Conservation (phyloP, 2,888 invertebrate genomes). For the Mongoloraphidia duomilia region DNA sequence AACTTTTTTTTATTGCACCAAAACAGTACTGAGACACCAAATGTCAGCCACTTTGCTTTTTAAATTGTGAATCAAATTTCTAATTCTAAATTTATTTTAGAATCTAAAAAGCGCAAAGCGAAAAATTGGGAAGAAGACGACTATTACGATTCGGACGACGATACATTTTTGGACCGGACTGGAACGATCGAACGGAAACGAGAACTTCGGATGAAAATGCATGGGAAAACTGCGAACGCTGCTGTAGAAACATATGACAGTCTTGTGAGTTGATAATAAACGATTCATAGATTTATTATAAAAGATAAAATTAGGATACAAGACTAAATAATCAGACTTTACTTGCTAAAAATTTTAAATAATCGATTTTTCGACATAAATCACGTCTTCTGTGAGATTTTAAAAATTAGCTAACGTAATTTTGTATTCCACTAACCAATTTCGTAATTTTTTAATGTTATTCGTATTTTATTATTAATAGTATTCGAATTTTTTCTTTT, state of each 20-base stretch:
- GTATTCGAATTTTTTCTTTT: too few species aligned
- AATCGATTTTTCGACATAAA: too few species aligned
- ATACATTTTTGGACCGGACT: constrained; percentile 88
- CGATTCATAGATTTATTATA: neutral
- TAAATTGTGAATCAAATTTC: too few species aligned
- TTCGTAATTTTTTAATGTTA: too few species aligned
- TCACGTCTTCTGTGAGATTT: too few species aligned
- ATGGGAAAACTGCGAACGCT: constrained; percentile 39
- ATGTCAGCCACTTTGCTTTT: too few species aligned
- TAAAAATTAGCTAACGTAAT: neutral
- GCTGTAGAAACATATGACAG: constrained; percentile 49
- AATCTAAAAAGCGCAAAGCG: constrained; percentile 64
- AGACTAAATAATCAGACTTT: neutral
- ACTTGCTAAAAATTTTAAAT: neutral
- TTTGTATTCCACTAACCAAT: too few species aligned
- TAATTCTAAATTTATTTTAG: constrained; percentile 36
- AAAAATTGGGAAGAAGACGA: constrained; percentile 78
- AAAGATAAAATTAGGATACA: neutral
- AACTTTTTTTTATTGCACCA: too few species aligned
- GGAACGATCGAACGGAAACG: constrained; percentile 83
- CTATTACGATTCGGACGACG: constrained; percentile 89
- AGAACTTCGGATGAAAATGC: constrained; percentile 54
- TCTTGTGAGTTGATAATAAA: constrained; percentile 33
- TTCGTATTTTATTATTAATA: too few species aligned
- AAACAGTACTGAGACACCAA: too few species aligned